These are phyloP conservation scores for Sinelater perroti DNA, from an alignment of 2,888 invertebrate genomes.

Conservation along the genomic window DNA sequence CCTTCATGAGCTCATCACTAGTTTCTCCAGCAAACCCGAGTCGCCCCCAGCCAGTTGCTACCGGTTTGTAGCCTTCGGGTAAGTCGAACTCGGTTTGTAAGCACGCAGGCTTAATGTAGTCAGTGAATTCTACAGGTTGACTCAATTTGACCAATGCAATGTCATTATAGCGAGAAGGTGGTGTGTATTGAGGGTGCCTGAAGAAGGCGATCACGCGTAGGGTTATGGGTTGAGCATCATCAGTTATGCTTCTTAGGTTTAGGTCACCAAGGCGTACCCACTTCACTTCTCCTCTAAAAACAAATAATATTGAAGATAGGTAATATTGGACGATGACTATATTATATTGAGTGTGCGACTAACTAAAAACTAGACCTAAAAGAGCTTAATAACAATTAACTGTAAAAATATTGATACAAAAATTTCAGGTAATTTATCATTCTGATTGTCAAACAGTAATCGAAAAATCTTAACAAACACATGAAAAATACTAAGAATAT, in stretches of 20 bases:
- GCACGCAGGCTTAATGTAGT: slow-evolving; percentile 59
- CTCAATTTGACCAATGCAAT: slow-evolving; percentile 60
- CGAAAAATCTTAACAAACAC: too few species aligned
- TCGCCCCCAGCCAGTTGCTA: slow-evolving; percentile 47
- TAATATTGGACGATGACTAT: too few species aligned
- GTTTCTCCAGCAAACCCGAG: slow-evolving; percentile 32
- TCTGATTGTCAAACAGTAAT: too few species aligned
- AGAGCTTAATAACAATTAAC: too few species aligned
- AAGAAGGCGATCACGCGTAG: slow-evolving; percentile 48
- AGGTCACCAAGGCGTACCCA: slow-evolving; percentile 47
- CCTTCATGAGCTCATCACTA: slow-evolving; percentile 42
- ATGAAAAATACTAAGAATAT: too few species aligned
- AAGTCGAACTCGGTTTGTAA: slow-evolving; percentile 44
- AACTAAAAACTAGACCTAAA: too few species aligned
- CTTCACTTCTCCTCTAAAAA: slow-evolving; percentile 29
- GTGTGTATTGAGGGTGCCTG: slow-evolving; percentile 57
- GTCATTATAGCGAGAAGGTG: slow-evolving; percentile 59
- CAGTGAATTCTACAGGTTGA: slow-evolving; percentile 50
- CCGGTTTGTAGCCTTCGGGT: slow-evolving; percentile 11
- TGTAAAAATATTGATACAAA: too few species aligned
- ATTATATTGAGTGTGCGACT: too few species aligned
- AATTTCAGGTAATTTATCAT: too few species aligned
- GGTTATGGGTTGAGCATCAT: slow-evolving; percentile 45
- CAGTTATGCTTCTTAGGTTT: slow-evolving; percentile 36
- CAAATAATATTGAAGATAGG: not conserved